Evolutionary conservation across 2,113 vertebrate genomes (phyloP), one percentile per base, ranked within the genome.

Genomic region (Pangasianodon gigas): DNA sequence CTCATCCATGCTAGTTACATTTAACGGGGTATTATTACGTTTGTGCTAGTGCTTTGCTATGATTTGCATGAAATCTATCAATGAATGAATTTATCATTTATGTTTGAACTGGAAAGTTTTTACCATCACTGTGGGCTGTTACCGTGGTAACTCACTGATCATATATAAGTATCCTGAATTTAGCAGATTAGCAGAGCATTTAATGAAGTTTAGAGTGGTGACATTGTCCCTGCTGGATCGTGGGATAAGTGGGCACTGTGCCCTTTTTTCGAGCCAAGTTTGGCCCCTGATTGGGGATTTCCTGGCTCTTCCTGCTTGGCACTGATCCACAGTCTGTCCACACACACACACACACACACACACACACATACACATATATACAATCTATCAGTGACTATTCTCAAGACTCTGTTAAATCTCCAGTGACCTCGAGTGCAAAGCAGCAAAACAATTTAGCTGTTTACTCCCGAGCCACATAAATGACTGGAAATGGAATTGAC

Each of bases 241-340:
- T 84, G 67, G 85, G 77, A 85, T 60, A 69, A 32, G 83, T 93
- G 77, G 88, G 90, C 89, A 84, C 46, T 26, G 44, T 86, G 79
- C 92, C 89, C 75, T 83, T 87, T 65, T n/a, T 86, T 37, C 88
- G 67, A 69, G 88, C 83, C 85, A 85, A 87, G 83, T 89, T 90
- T 89, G 90, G 89, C 67, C 62, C 69, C 44, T 48, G 85, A 88
- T 71, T 84, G 90, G 24, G 60, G 86, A 87, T 87, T 90, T 88
- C 90, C 90, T 89, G 89, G 92, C 87, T 91, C 83, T 84, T 88
- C 26, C 58, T 60, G 60, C 32, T 88, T 92, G 91, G 91, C 90
- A 75, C 51, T 48, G 37, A 26, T 91, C 90, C 90, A 90, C 13
- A 26, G 82, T 60, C 80, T 87, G 56, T 87, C 69, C 89, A 74